Evolutionary conservation across 2,888 invertebrate species (phyloP).

Genomic region (Sinohyriopsis cumingii): DNA sequence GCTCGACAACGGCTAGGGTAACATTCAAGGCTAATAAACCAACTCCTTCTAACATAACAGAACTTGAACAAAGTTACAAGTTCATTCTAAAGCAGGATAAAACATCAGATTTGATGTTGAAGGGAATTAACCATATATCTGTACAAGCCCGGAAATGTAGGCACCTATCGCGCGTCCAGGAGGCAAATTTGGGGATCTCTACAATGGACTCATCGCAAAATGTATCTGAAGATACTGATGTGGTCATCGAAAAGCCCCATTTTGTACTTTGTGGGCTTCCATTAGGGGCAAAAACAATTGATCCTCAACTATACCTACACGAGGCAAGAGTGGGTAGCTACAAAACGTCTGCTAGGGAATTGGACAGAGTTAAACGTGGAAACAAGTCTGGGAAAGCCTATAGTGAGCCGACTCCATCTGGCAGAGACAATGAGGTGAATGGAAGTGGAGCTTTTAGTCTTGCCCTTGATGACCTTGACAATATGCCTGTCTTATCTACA

Average conservation of each 20-base stretch:
- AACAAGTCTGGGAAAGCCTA: conserved; percentile 27
- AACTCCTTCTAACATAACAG: conserved; percentile 1
- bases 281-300: conserved; percentile 38
- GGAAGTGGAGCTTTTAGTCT: no score
- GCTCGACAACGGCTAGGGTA: conserved; percentile 23
- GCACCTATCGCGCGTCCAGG: conserved; percentile 36
- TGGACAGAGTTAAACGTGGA: conserved; percentile 33
- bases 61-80: conserved; percentile 37
- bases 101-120: conserved; percentile 19
- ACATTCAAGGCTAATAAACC: conserved; percentile 25
- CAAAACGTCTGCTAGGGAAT: conserved; percentile 45
- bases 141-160: conserved; percentile 39
- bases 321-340: conserved; percentile 44
- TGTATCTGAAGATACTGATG: conserved; percentile 19
- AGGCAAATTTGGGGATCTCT: conserved; percentile 48
- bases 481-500: no score
- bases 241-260: conserved; percentile 40
- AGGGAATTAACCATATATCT: conserved; percentile 24
- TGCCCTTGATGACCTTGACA: no score
- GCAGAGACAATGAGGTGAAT: no score
- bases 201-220: conserved; percentile 44
- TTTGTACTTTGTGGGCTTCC: conserved; percentile 51
- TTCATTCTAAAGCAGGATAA: conserved; percentile 34
- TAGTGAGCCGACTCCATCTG: conserved; percentile 22
- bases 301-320: conserved; percentile 40